phyloP scores from a whole-genome alignment of 1,140 invertebrate species.

The Pomacea maculata region DNA sequence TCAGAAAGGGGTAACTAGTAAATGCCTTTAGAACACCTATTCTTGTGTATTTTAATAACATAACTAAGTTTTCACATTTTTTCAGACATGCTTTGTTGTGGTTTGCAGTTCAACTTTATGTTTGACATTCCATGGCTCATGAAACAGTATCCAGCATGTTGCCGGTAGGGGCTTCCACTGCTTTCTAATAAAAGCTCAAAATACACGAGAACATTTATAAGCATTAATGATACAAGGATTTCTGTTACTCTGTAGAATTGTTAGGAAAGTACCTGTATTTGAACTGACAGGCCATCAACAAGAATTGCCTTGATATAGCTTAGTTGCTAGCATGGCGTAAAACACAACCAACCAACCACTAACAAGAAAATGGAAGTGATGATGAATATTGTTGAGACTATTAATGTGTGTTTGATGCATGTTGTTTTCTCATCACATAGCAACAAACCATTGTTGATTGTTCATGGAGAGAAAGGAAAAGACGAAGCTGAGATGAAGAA shows the following conservation, averaged over 20 bases:
- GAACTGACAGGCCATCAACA: background rate
- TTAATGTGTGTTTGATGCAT: background rate
- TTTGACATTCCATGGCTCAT: constrained; percentile 87
- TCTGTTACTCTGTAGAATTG: background rate
- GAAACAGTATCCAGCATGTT: constrained; percentile 74
- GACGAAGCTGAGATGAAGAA: constrained; percentile 53
- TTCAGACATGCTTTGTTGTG: constrained; percentile 12
- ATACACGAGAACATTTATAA: background rate
- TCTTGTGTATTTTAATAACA: too few species aligned
- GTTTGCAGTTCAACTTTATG: constrained; percentile 89
- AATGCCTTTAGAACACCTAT: too few species aligned
- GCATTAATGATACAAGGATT: background rate
- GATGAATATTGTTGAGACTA: too few species aligned
- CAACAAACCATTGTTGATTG: constrained; percentile 76
- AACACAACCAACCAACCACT: too few species aligned
- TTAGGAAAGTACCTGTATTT: background rate
- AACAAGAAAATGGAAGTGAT: background rate
- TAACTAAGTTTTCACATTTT: too few species aligned
- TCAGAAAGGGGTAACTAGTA: too few species aligned
- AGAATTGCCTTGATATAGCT: background rate
- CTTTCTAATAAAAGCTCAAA: background rate
- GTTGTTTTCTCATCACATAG: constrained; percentile 37
- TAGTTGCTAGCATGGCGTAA: too few species aligned
- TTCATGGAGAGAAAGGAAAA: constrained; percentile 79
- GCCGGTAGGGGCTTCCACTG: constrained; percentile 41